Evolutionary conservation across 2,797 vertebrate genomes (phyloP).

Genomic region (Nyctibius grandis): DNA sequence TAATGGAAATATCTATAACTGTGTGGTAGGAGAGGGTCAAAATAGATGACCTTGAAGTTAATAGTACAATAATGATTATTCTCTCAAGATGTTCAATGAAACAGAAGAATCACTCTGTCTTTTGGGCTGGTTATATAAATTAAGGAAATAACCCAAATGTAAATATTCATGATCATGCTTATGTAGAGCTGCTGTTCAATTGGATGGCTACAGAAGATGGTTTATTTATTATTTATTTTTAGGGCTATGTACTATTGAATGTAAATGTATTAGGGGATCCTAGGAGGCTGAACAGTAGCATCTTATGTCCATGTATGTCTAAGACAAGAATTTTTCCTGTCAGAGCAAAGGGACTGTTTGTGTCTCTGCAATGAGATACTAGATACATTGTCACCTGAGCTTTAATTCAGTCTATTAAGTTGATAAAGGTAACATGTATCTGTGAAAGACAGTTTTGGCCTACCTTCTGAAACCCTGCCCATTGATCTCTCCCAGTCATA

Average conservation of each 20-base stretch:
- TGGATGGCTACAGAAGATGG: background rate
- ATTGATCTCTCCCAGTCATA: background rate
- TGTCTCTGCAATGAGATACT: background rate
- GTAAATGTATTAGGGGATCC: background rate
- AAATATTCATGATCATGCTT: background rate
- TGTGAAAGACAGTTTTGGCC: background rate
- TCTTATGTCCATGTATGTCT: background rate
- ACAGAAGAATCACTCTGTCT: background rate
- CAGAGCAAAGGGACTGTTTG: background rate
- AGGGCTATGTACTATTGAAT: background rate
- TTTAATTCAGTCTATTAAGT: background rate
- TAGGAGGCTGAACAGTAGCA: background rate
- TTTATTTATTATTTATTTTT: background rate
- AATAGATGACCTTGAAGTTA: background rate
- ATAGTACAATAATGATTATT: background rate
- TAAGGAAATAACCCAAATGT: background rate
- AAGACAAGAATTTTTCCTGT: background rate
- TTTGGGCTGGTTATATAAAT: background rate
- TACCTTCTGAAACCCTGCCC: background rate
- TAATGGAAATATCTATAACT: background rate
- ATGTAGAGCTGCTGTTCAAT: background rate
- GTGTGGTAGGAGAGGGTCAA: background rate
- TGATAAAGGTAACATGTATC: background rate
- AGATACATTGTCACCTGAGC: background rate
- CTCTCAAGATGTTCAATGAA: background rate